Percentiles rank a stretch among this genome's conserved stretches.
phyloP scores from a whole-genome alignment of 2,888 invertebrate genomes.

The Leptinotarsa haldemani region DNA sequence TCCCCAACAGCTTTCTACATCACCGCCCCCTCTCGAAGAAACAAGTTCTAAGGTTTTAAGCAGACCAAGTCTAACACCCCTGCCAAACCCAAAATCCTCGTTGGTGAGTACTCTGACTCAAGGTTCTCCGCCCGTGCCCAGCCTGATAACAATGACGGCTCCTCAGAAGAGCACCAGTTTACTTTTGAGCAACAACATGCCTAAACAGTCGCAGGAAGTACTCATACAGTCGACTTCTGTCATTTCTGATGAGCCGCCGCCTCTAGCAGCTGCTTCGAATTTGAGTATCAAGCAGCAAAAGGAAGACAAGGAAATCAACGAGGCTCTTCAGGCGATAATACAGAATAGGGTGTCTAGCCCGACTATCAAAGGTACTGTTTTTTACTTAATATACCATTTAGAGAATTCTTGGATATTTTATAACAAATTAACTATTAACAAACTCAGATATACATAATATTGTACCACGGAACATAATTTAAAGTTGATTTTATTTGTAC shows the following conservation, averaged over 20 bases:
- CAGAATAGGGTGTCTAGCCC: slow-evolving; percentile 60
- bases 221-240: slow-evolving; percentile 25
- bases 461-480: too few species aligned
- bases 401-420: too few species aligned
- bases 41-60: slow-evolving; percentile 28
- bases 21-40: slow-evolving; percentile 34
- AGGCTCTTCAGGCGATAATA: slow-evolving; percentile 62
- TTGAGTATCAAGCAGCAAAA: slow-evolving; percentile 33
- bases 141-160: slow-evolving; percentile 44
- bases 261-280: slow-evolving; percentile 30
- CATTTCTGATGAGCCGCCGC: slow-evolving; percentile 34
- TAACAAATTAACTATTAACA: too few species aligned
- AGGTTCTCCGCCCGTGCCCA: slow-evolving; percentile 32
- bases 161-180: slow-evolving; percentile 50
- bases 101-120: not conserved
- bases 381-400: too few species aligned
- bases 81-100: slow-evolving; percentile 10
- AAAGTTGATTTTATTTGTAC: too few species aligned
- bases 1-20: slow-evolving; percentile 21
- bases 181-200: slow-evolving; percentile 51
- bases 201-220: slow-evolving; percentile 35
- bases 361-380: slow-evolving; percentile 50
- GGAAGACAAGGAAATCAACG: slow-evolving; percentile 60
- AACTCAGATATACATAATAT: too few species aligned
- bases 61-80: slow-evolving; percentile 10